A percentile compares a stretch with the other conserved stretches of the same genome.
Evolutionary conservation across 2,113 vertebrate genomes (phyloP).

Genomic region (cat (Felis catus)): F.catus_Fca126_mat1.0 CM031416.1:145580001-145580500

Average conservation of each 20-base stretch:
- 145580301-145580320: not conserved
- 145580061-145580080: not conserved
- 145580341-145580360: not conserved
- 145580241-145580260: not conserved
- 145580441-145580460: not conserved
- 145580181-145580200: not conserved
- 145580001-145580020: not conserved
- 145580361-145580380: not conserved
- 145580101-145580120: not conserved
- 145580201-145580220: not conserved
- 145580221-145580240: fast-evolving
- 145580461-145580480: not conserved
- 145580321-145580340: not conserved
- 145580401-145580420: not conserved
- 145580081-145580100: not conserved
- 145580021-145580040: not conserved
- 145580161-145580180: not conserved
- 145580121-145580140: not conserved
- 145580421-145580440: not conserved
- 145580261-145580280: not conserved
- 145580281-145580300: fast-evolving
- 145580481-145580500: not conserved
- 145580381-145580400: not conserved
- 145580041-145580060: not conserved
- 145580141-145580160: not conserved